Percentiles rank a stretch among this genome's conserved stretches.
These are phyloP conservation scores for Zelostemma sp. DNA, from an alignment of 1,140 invertebrate genomes.

Conservation along the genomic window DNA sequence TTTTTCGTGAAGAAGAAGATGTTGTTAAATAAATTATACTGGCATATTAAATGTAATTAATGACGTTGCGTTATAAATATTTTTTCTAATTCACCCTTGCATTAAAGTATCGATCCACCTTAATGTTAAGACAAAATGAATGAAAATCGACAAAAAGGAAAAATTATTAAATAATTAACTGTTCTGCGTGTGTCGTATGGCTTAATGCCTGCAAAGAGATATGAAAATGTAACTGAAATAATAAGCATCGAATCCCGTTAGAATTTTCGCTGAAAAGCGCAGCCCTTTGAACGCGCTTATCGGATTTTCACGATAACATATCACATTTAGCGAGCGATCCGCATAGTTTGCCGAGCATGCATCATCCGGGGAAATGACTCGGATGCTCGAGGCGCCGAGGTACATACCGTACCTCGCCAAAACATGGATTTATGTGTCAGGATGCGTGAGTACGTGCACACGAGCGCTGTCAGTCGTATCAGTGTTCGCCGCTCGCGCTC, in stretches of 20 bases:
- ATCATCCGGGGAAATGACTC: conserved; percentile 61
- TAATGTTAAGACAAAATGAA: no score
- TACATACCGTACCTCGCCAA: conserved; percentile 33
- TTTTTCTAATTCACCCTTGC: no score
- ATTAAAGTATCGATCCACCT: no score
- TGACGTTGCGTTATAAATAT: no score
- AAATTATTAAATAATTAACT: no score
- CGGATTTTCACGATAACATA: conserved; percentile 43
- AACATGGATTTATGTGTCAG: conserved; percentile 39
- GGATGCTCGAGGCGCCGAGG: conserved; percentile 53
- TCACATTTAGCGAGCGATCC: conserved; percentile 49
- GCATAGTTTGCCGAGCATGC: conserved; percentile 55
- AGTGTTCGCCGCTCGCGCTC: conserved; percentile 24
- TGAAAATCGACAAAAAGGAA: no score
- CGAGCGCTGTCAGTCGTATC: conserved; percentile 40
- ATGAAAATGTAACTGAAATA: not conserved
- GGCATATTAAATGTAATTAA: no score
- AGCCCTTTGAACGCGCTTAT: conserved; percentile 32
- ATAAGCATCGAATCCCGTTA: not conserved
- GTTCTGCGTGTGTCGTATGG: no score
- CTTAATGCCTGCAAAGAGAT: not conserved
- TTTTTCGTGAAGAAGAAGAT: no score
- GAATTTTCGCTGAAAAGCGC: conserved; percentile 7
- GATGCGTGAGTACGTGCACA: conserved; percentile 31
- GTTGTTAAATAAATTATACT: no score